Percentiles rank a stretch among this genome's conserved stretches.
Evolutionary conservation across 2,888 invertebrate species (phyloP).

Genomic region (Brachylomia viminalis): DNA sequence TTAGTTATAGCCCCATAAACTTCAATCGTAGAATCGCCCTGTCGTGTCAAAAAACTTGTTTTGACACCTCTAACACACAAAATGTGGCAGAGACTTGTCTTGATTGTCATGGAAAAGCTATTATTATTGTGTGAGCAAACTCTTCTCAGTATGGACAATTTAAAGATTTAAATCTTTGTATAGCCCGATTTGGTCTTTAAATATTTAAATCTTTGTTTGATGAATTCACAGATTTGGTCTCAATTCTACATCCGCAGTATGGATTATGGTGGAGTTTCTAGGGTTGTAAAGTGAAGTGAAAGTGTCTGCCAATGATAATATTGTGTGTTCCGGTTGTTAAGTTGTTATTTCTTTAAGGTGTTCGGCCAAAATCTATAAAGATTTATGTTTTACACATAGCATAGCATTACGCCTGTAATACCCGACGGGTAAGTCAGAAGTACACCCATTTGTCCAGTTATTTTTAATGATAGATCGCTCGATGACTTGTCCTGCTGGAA

Average conservation of each 20-base stretch:
- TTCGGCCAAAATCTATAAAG: not conserved
- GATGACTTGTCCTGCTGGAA: no score
- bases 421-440: not conserved
- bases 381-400: not conserved
- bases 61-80: no score
- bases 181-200: no score
- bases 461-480: no score
- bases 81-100: no score
- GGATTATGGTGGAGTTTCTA: not conserved
- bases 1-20: slow-evolving; percentile 19
- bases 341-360: not conserved
- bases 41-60: no score
- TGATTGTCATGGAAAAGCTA: no score
- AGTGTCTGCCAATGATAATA: slow-evolving; percentile 14
- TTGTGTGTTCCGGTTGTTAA: not conserved
- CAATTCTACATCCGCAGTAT: slow-evolving; percentile 9
- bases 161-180: no score
- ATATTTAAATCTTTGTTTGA: not conserved
- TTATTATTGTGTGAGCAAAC: no score
- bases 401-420: not conserved
- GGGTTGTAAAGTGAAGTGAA: not conserved
- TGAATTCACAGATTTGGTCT: slow-evolving; percentile 1
- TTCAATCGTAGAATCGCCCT: no score
- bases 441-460: not conserved
- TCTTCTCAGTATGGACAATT: no score